A percentile compares a stretch with the other conserved stretches of the same genome.
Evolutionary conservation across 2,888 invertebrate genomes (phyloP).

Genomic region (Eupithecia vulgata): DNA sequence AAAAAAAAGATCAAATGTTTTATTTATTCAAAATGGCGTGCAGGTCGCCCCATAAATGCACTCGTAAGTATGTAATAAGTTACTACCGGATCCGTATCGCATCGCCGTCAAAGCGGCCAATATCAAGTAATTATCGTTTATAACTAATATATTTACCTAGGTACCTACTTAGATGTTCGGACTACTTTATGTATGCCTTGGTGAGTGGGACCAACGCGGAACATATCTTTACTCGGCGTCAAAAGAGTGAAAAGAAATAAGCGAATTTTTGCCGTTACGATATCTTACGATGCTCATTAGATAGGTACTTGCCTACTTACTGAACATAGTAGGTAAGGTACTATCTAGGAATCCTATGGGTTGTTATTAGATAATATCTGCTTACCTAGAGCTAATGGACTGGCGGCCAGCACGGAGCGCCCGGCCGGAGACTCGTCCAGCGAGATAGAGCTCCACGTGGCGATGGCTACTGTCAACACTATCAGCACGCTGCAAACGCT

Average conservation of each 20-base stretch:
- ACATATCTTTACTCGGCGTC: too few relatives aligned
- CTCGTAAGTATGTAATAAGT: too few relatives aligned
- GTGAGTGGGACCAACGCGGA: too few relatives aligned
- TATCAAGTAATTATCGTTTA: background rate
- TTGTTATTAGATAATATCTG: too few relatives aligned
- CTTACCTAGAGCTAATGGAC: constrained; percentile 52
- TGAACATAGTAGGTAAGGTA: too few relatives aligned
- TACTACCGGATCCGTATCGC: background rate
- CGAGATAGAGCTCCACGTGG: constrained; percentile 87
- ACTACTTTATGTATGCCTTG: too few relatives aligned
- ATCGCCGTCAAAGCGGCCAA: background rate
- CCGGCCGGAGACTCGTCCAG: constrained; percentile 69
- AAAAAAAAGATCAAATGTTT: too few relatives aligned
- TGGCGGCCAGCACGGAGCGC: constrained; percentile 56
- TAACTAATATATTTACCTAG: background rate
- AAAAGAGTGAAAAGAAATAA: background rate
- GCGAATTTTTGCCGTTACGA: background rate
- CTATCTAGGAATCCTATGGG: too few relatives aligned
- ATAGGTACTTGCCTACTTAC: too few relatives aligned
- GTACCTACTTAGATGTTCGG: too few relatives aligned
- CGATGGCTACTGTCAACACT: constrained; percentile 86
- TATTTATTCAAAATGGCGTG: too few relatives aligned
- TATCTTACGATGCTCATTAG: background rate
- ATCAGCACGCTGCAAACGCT: constrained; percentile 48
- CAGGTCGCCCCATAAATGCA: too few relatives aligned